Percentiles rank a stretch among this genome's conserved stretches.
Evolutionary conservation across 2,888 invertebrate species (phyloP).

Genomic region (Chromoteleia sp.): DNA sequence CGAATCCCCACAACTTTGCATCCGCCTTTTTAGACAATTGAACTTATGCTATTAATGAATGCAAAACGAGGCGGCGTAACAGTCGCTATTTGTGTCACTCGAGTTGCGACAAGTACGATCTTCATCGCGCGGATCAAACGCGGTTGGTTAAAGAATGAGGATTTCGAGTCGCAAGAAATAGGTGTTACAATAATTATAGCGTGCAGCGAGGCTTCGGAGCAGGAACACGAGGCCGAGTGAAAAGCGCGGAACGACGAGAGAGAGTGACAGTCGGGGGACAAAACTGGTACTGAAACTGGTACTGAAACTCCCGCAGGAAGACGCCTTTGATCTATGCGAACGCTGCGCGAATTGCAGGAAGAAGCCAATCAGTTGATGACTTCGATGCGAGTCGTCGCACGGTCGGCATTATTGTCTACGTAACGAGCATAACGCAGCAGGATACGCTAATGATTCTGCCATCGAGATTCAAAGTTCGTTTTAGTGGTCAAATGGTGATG

Average conservation of each 20-base stretch:
- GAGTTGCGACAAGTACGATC: constrained; percentile 29
- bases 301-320: constrained; percentile 52
- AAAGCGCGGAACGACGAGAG: constrained; percentile 47
- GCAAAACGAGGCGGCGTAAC: constrained; percentile 16
- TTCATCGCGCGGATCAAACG: constrained; percentile 26
- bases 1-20: neutral
- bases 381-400: constrained; percentile 69
- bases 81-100: constrained; percentile 18
- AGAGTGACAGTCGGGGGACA: constrained; percentile 43
- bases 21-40: constrained; percentile 26
- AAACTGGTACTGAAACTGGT: constrained; percentile 45
- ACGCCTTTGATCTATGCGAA: constrained; percentile 65
- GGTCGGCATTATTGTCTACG: constrained; percentile 73
- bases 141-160: constrained; percentile 2
- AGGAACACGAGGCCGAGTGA: constrained; percentile 20
- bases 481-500: constrained; percentile 24
- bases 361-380: constrained; percentile 72
- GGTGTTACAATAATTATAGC: constrained; percentile 39
- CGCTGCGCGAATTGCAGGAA: constrained; percentile 74
- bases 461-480: neutral
- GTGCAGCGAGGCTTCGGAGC: neutral
- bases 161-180: constrained; percentile 29
- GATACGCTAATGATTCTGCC: constrained; percentile 73
- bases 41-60: constrained; percentile 26
- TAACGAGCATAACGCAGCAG: constrained; percentile 76